phyloP scores from a whole-genome alignment of 1,140 invertebrate species.

The Cotesia glomerata region DNA sequence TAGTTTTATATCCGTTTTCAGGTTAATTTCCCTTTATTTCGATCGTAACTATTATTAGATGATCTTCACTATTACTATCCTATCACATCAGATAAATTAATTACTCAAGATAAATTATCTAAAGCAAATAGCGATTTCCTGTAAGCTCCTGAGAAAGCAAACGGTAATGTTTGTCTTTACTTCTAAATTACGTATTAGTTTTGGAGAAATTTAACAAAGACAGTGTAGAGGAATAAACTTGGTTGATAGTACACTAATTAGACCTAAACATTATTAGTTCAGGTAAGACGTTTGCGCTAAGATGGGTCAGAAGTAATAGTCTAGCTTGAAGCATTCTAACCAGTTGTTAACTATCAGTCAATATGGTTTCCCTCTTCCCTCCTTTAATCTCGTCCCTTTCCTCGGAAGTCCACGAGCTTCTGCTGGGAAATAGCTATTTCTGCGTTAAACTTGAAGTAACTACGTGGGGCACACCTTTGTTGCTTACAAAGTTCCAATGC shows the following conservation, averaged over 20 bases:
- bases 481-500: neutral
- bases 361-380: no score
- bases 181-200: no score
- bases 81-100: no score
- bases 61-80: neutral
- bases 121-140: no score
- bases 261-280: constrained; percentile 52
- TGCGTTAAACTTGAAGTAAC: constrained; percentile 35
- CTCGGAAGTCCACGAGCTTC: constrained; percentile 46
- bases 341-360: constrained; percentile 32
- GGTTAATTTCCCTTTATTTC: constrained; percentile 9
- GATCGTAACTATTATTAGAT: neutral
- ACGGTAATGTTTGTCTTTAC: no score
- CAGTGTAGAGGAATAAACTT: neutral
- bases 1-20: constrained; percentile 8
- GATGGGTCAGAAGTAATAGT: neutral
- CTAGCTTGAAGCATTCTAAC: neutral
- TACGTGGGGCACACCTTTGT: neutral
- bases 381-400: constrained; percentile 33
- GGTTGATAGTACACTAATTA: constrained; percentile 47
- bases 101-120: no score
- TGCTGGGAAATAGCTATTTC: constrained; percentile 42
- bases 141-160: no score
- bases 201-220: no score
- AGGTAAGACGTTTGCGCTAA: constrained; percentile 38